Evolutionary conservation across 1,140 invertebrate species (phyloP).

Genomic region (Macrobrachium rosenbergii): DNA sequence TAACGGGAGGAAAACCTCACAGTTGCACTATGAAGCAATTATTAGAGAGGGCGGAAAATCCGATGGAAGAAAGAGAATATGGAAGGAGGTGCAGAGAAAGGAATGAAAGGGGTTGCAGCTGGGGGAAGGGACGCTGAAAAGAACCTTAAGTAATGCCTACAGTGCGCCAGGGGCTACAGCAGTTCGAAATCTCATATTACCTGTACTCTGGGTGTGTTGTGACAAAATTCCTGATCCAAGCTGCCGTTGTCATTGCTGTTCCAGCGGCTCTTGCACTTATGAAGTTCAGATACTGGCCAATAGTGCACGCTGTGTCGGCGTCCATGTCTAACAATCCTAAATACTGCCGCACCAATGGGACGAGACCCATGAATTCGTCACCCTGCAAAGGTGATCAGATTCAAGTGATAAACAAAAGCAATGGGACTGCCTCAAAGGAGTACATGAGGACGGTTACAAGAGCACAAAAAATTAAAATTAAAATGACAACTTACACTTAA

Average conservation of each 20-base stretch:
- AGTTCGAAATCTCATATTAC: constrained; percentile 55
- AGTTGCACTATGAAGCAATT: too few relatives aligned
- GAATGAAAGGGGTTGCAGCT: too few relatives aligned
- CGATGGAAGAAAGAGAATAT: too few relatives aligned
- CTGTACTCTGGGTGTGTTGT: constrained; percentile 89
- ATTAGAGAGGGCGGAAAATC: too few relatives aligned
- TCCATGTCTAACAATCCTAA: constrained; percentile 94
- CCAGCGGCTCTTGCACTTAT: constrained; percentile 92
- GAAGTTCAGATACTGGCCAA: constrained; percentile 95
- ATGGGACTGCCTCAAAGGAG: background rate
- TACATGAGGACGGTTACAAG: too few relatives aligned
- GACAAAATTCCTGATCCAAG: constrained; percentile 94
- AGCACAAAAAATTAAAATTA: background rate
- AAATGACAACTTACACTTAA: too few relatives aligned
- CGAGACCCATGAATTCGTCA: constrained; percentile 92
- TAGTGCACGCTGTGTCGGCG: constrained; percentile 95
- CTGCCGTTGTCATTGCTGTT: constrained; percentile 86
- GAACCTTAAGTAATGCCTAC: background rate
- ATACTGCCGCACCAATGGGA: constrained; percentile 94
- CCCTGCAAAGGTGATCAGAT: constrained; percentile 73
- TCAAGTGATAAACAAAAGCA: background rate
- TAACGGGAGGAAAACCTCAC: too few relatives aligned
- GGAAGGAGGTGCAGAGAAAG: too few relatives aligned
- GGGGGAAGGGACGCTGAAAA: background rate
- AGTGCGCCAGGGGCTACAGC: constrained; percentile 3